These are phyloP conservation scores for Pediacus dermestoides DNA, from an alignment of 2,888 invertebrate species.

Conservation along the genomic window DNA sequence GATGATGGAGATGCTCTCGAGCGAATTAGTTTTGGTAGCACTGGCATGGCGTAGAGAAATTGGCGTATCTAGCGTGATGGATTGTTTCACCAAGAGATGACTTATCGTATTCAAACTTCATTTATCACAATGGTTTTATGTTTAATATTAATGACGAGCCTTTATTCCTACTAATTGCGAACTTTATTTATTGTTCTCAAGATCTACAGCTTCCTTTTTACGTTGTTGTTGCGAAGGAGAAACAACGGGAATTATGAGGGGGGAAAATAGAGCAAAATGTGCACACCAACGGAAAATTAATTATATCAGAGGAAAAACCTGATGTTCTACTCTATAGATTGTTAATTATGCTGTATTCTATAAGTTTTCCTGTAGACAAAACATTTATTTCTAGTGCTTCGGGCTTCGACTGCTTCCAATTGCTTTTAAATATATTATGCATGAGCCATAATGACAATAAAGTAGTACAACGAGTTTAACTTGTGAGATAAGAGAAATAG, in stretches of 20 bases:
- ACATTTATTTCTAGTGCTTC: no score
- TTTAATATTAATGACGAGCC: constrained; percentile 33
- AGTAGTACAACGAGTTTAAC: constrained; percentile 15
- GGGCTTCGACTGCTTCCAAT: no score
- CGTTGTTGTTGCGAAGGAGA: no score
- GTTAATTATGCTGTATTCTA: no score
- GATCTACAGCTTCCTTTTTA: constrained; percentile 3
- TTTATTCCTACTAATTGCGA: constrained; percentile 33
- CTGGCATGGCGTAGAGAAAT: constrained; percentile 17
- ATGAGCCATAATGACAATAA: constrained; percentile 8
- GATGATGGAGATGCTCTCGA: constrained; percentile 9
- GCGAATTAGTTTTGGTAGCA: constrained; percentile 11
- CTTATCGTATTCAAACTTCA: constrained; percentile 34
- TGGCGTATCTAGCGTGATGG: constrained; percentile 28
- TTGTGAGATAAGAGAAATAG: constrained; percentile 11
- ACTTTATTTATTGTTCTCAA: constrained; percentile 31
- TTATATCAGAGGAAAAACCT: no score
- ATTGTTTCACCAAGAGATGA: constrained; percentile 33
- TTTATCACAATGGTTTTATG: constrained; percentile 31
- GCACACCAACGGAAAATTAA: no score
- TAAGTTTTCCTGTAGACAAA: no score
- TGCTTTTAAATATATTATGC: constrained; percentile 7
- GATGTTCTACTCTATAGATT: no score
- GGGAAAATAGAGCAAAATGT: no score
- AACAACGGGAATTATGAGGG: no score